Conservation (phyloP, 2,888 invertebrate genomes). For the Heliconius erato region DNA sequence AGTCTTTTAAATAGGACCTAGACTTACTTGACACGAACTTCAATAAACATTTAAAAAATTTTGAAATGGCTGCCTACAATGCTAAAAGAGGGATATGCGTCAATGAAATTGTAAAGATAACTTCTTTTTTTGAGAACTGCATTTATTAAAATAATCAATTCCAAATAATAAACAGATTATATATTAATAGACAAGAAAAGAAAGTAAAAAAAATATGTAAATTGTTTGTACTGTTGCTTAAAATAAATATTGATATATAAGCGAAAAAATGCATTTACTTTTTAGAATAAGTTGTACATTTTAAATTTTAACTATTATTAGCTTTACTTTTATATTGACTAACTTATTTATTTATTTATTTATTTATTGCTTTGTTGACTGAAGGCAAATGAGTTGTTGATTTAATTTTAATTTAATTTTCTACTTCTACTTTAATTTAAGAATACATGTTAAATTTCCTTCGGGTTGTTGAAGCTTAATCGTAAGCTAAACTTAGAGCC, state of each 20-base stretch:
- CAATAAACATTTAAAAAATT: too few relatives aligned
- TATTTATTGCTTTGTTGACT: slow-evolving; percentile 19
- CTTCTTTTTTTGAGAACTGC: not conserved
- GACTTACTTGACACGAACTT: too few relatives aligned
- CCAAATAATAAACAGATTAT: slow-evolving; percentile 32
- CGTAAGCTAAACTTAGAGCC: slow-evolving; percentile 50
- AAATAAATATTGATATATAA: not conserved
- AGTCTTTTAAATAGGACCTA: not conserved
- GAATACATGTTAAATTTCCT: not conserved
- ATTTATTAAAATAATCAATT: slow-evolving; percentile 11
- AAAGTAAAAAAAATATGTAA: too few relatives aligned
- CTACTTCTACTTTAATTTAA: too few relatives aligned
- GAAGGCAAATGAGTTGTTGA: slow-evolving; percentile 13
- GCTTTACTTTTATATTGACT: not conserved
- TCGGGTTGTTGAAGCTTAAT: slow-evolving; percentile 35
- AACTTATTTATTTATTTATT: slow-evolving; percentile 30
- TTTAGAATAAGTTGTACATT: slow-evolving; percentile 32
- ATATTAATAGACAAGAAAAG: too few relatives aligned
- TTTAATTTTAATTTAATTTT: not conserved
- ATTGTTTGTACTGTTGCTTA: too few relatives aligned
- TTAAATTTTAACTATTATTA: not conserved
- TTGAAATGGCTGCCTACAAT: too few relatives aligned
- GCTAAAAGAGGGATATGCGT: too few relatives aligned
- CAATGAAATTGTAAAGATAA: too few relatives aligned
- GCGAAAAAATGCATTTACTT: slow-evolving; percentile 38